Evolutionary conservation across 2,797 vertebrate genomes (phyloP).

Genomic region (Mus spretus): DNA sequence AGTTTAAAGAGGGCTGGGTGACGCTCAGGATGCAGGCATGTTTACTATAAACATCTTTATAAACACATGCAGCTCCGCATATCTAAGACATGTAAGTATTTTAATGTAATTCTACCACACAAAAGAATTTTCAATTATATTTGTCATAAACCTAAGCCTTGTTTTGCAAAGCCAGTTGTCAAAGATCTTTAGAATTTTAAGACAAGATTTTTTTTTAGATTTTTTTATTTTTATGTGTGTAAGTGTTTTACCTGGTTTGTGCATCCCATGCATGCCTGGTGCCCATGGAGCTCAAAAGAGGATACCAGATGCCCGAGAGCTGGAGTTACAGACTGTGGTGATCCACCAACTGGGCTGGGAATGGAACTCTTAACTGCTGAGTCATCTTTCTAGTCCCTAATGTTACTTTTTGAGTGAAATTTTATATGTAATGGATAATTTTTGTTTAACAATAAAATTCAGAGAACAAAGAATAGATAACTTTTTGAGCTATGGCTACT

Average conservation of each 20-base stretch:
- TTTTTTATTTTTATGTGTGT: not conserved
- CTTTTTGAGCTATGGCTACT: not conserved
- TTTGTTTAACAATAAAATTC: slow-evolving; percentile 57
- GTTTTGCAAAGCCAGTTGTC: slow-evolving; percentile 59
- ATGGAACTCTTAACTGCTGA: not conserved
- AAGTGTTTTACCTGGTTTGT: not conserved
- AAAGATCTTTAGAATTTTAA: not conserved
- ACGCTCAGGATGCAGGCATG: not conserved
- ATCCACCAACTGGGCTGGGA: not conserved
- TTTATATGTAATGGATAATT: not conserved
- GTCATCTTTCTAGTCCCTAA: not conserved
- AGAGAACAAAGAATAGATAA: slow-evolving; percentile 34
- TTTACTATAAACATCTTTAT: slow-evolving; percentile 34
- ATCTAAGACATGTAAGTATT: slow-evolving; percentile 33
- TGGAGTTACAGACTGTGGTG: not conserved
- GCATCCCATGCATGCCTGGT: not conserved
- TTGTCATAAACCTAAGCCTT: not conserved
- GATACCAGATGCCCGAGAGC: not conserved
- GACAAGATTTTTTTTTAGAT: not conserved
- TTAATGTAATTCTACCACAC: slow-evolving; percentile 40
- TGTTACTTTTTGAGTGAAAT: slow-evolving; percentile 14
- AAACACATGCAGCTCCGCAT: slow-evolving; percentile 52
- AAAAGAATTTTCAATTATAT: slow-evolving; percentile 1
- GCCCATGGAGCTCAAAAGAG: not conserved
- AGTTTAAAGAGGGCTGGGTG: slow-evolving; percentile 43